Percentiles rank a stretch among this genome's conserved stretches.
phyloP scores from a whole-genome alignment of 2,797 vertebrate species.

The Setipinna tenuifilis region DNA sequence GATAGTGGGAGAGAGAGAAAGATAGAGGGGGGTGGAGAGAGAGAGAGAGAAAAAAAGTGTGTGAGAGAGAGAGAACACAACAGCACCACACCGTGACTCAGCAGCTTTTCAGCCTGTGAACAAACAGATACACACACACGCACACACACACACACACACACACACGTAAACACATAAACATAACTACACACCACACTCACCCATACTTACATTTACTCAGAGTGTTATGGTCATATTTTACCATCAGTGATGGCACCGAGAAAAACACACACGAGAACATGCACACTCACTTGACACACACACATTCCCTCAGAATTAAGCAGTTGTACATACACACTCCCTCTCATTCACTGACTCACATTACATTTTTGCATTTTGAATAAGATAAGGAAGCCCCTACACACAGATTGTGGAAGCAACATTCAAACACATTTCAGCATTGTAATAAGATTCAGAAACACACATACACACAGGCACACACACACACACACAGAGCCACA shows the following conservation, averaged over 20 bases:
- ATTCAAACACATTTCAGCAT: no score
- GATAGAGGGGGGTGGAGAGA: neutral
- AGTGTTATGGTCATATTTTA: no score
- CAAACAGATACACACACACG: slow-evolving; percentile 3
- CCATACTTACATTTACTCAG: no score
- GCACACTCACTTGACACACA: slow-evolving; percentile 35
- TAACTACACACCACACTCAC: neutral
- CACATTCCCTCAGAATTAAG: slow-evolving; percentile 38
- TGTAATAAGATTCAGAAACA: neutral
- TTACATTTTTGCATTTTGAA: no score
- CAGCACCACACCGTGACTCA: neutral
- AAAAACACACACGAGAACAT: neutral
- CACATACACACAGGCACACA: slow-evolving; percentile 42
- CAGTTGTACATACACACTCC: slow-evolving; percentile 43
- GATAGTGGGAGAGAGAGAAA: neutral
- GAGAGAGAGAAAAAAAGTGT: no score
- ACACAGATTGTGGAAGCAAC: no score
- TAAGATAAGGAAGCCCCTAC: no score
- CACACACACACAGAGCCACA: slow-evolving; percentile 34
- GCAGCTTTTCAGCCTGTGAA: neutral
- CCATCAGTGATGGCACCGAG: no score
- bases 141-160: slow-evolving; percentile 10
- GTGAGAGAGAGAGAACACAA: neutral
- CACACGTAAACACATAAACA: neutral
- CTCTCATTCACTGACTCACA: no score